Evolutionary conservation across 2,888 invertebrate species (phyloP), one percentile per base, ranked within the genome.

Genomic region (Drosophila picticornis): DNA sequence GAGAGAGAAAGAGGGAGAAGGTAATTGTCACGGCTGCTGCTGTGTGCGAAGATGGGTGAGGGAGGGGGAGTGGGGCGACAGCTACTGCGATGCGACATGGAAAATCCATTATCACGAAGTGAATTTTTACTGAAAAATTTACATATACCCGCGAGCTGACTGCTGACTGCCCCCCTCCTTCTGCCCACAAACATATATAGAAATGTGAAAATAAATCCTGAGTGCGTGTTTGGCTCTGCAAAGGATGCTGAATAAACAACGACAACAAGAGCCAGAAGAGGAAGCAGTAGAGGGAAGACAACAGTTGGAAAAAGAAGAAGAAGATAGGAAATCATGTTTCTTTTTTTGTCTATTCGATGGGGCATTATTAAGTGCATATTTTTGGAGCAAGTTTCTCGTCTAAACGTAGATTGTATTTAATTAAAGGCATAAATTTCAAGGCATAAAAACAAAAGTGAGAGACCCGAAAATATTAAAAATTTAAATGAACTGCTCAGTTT

Each of bases 71-170:
- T 22, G 34, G 52, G 34, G 72, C 60, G 64, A 73, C 74, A 52
- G 64, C 75, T 62, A 74, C 77, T 29, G 74, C 87, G 80, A 68
- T 89, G 91, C 91, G 91, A 90, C 90, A 90, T 91, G 91, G 90
- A 90, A 90, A 90, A 90, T 89, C 90, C 90, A 90, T 90, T 90
- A 90, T 90, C 90, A 87, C 91, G 82, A 90, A 90, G 90, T 87
- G 85, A 86, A 86, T 90, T 86, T 86, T 90, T 90, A 86, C 90
- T 88, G 81, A 86, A 90, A 90, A 86, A 86, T 86, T 86, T 86
- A 90, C 85, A 86, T 86, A 86, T 86, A 86, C 85, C 88, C 88
- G 67, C 84, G 79, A 81, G 81, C 81, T 71, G 60, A 55, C 43
- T 16, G 77, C 81, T 71, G 60, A 55, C 43, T 16, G 36, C 29